These are phyloP conservation scores for Calliphora vomitoria DNA, from an alignment of 2,888 invertebrate species.

Conservation along the genomic window DNA sequence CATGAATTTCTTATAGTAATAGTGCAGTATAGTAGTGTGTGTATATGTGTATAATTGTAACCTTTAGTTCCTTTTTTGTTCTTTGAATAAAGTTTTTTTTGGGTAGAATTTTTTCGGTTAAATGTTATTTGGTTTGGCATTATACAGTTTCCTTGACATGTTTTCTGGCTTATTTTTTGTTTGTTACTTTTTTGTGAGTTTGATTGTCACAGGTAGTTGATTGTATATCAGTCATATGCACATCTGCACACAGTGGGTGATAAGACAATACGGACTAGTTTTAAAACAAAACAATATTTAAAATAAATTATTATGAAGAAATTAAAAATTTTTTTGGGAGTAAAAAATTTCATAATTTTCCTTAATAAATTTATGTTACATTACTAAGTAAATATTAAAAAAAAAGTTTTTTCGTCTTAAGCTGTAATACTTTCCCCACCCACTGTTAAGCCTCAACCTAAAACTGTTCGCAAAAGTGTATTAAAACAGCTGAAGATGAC, in stretches of 20 bases:
- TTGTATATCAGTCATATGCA: slow-evolving; percentile 10
- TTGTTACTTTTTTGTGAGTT: background rate
- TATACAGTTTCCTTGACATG: slow-evolving; percentile 60
- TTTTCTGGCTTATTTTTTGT: background rate
- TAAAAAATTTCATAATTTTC: no score
- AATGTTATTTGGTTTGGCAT: slow-evolving; percentile 31
- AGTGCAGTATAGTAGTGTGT: slow-evolving; percentile 7
- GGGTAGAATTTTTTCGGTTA: background rate
- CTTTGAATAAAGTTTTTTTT: background rate
- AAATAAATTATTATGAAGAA: no score
- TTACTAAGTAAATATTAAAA: no score
- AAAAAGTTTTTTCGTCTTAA: no score
- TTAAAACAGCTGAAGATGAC: slow-evolving; percentile 9
- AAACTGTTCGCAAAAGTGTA: background rate
- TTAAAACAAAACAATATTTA: no score
- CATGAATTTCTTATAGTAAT: slow-evolving; percentile 34
- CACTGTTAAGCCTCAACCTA: background rate
- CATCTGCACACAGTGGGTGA: background rate
- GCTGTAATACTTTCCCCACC: background rate
- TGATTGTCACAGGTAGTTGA: slow-evolving; percentile 7
- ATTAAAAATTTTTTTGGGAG: no score
- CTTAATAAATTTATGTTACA: no score
- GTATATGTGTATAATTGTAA: background rate
- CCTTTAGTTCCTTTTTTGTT: slow-evolving; percentile 14
- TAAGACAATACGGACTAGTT: background rate